These are phyloP conservation scores for Psammodynastes pulverulentus DNA, from an alignment of 2,113 vertebrate species.

Conservation along the genomic window DNA sequence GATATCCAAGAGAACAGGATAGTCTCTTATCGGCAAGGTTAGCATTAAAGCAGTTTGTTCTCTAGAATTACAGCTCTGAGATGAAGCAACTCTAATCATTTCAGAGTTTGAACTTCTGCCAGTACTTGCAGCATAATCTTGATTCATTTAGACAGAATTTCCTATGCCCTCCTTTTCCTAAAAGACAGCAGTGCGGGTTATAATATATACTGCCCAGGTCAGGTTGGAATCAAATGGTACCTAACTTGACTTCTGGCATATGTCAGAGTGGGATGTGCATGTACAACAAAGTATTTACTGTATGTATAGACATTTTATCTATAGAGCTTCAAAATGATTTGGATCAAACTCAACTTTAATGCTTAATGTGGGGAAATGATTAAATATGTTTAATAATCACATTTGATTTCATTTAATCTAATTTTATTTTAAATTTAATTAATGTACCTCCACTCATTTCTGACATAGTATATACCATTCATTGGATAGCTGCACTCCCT, in stretches of 20 bases:
- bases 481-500: neutral
- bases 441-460: neutral
- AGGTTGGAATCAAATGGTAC: neutral
- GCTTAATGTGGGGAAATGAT: neutral
- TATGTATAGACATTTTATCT: neutral
- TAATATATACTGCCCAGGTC: neutral
- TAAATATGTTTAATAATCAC: neutral
- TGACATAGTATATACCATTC: neutral
- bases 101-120: neutral
- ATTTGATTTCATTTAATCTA: neutral
- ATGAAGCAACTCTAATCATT: neutral
- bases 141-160: neutral
- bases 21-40: neutral
- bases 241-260: neutral
- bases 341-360: neutral
- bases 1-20: slow-evolving; percentile 12
- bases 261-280: neutral
- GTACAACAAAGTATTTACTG: neutral
- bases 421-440: neutral
- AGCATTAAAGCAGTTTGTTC: slow-evolving; percentile 1
- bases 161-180: neutral
- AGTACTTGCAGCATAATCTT: neutral
- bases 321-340: neutral
- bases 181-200: neutral
- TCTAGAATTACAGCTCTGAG: neutral